Evolutionary conservation across 2,113 vertebrate species (phyloP).

Genomic region (Carassius carassius): DNA sequence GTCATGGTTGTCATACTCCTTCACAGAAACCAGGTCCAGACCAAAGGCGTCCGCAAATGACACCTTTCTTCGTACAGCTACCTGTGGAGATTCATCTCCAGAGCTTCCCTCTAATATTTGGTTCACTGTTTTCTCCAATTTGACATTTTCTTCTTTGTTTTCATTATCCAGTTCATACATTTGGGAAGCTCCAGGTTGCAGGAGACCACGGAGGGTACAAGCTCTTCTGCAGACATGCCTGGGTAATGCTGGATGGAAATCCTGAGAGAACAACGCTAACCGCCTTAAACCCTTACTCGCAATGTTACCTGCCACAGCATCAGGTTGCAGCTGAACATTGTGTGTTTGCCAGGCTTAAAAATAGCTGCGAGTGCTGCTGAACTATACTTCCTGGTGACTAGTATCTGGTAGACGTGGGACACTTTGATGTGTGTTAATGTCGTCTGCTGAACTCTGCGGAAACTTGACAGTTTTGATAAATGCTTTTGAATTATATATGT

Average conservation of each 20-base stretch:
- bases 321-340: conserved; percentile 90
- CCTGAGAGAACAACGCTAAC: conserved; percentile 68
- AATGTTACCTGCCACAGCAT: conserved; percentile 84
- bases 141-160: conserved; percentile 56
- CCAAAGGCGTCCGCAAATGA: conserved; percentile 96
- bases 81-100: conserved; percentile 78
- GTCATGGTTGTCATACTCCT: conserved; percentile 87
- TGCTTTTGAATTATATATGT: not conserved
- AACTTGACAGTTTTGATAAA: not conserved
- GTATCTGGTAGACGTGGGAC: not conserved
- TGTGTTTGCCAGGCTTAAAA: conserved; percentile 86
- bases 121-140: conserved; percentile 46
- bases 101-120: conserved; percentile 68
- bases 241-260: conserved; percentile 76
- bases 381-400: conserved; percentile 54
- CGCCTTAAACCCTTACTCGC: conserved; percentile 80
- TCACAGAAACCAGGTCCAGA: conserved; percentile 90
- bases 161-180: conserved; percentile 67
- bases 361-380: conserved; percentile 76
- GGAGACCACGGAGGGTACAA: conserved; percentile 63
- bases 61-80: conserved; percentile 82
- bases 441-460: not conserved
- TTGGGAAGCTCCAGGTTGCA: conserved; percentile 77
- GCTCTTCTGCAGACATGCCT: conserved; percentile 79
- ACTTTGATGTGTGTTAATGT: conserved; percentile 7